A percentile compares a stretch with the other conserved stretches of the same genome.
phyloP scores from a whole-genome alignment of 2,888 invertebrate species.

The Oscheius sp. region DNA sequence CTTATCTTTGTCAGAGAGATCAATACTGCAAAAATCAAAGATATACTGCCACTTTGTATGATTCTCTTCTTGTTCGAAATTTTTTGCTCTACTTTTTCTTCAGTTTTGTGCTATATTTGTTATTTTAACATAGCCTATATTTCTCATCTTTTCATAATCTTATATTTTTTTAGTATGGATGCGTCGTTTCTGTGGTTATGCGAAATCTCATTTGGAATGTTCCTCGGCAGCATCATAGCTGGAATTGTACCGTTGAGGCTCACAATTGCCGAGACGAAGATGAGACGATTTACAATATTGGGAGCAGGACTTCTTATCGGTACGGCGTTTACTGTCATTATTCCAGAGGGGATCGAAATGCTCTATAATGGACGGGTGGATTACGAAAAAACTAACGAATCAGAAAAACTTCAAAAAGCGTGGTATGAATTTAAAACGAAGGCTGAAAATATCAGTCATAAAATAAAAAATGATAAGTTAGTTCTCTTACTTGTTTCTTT shows the following conservation, averaged over 20 bases:
- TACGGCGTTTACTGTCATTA: constrained; percentile 94
- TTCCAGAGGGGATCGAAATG: constrained; percentile 92
- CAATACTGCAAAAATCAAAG: no score
- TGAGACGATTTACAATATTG: constrained; percentile 76
- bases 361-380: constrained; percentile 57
- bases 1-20: no score
- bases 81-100: no score
- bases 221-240: constrained; percentile 91
- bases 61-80: no score
- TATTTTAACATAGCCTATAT: no score
- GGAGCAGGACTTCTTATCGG: constrained; percentile 97
- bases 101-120: no score
- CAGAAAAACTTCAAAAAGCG: no score
- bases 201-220: constrained; percentile 78
- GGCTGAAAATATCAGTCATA: no score
- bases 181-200: constrained; percentile 26
- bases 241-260: constrained; percentile 85
- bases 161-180: constrained; percentile 2
- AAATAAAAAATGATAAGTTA: not conserved
- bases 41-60: no score
- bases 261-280: constrained; percentile 2
- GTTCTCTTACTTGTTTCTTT: not conserved
- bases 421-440: no score
- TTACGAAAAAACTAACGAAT: no score
- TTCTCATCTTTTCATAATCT: not conserved